Evolutionary conservation across 2,797 vertebrate species (phyloP), one percentile per base, ranked within the genome.

Genomic region (Pseudochaenichthys georgianus): DNA sequence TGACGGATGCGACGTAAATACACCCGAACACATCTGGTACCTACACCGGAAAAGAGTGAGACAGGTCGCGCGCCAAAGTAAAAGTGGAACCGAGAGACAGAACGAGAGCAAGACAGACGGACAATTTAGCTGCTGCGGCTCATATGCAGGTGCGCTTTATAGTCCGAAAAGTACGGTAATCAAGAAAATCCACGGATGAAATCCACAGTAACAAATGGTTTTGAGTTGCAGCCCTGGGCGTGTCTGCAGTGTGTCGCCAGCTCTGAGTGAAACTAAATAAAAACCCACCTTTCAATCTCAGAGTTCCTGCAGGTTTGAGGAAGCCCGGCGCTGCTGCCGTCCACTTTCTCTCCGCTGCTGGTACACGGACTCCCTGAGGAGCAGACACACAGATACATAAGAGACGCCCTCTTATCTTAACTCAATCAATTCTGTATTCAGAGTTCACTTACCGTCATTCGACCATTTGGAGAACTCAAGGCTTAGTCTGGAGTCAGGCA

Each of bases 321-420:
- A 48, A 84, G 95, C 66, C 94, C 93, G 74, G 94, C 93, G 75
- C 90, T 88, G 87, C 95, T 94, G 75, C 93, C 82, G 45, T 97
- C 96, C 72, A 93, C 94, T 88, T 97, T 98, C 81, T 98, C 98
- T 53, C 94, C 97, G 17, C 96, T 96, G 95, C 97, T 99, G 43
- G 98, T 99, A 42, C 97, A 98, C 15, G 98, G 97, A 94, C 96
- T 97, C 91, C 96, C 98, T 99, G 91, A 63, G 74, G 63, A 83
- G 86, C 34, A 64, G 10, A 54, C 3, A 66, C 0, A 58, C 9
- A 31, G 2, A 70, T 67, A 17, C 21, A 64, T 34, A n/a, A 34
- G 5, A 4, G 1, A 65, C 48, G 42, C 41, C 50, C 45, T 38
- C 34, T 38, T 38, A 38, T 38, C 34, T 9, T 38, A 38, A 19